Percentiles rank a stretch among this genome's conserved stretches.
Conservation (phyloP, 2,888 invertebrate species). For the Nomada ferruginata region DNA sequence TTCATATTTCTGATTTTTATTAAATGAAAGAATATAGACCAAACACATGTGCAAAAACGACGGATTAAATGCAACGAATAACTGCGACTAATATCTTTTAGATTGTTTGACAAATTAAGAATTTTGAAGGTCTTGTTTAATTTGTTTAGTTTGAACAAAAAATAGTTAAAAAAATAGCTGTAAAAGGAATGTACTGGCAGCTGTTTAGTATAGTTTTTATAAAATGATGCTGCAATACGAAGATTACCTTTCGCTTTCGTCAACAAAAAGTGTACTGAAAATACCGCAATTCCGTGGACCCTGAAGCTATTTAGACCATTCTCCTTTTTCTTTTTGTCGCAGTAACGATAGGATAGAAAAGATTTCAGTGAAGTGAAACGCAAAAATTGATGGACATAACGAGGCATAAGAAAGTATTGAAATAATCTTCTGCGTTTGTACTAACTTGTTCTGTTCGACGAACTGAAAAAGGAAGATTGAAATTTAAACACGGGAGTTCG, state of each 20-base stretch:
- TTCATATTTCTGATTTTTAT: neutral
- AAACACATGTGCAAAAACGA: neutral
- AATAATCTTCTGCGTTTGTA: too few species aligned
- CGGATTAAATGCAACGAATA: neutral
- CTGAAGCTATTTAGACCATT: neutral
- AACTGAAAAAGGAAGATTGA: neutral
- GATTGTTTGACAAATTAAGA: neutral
- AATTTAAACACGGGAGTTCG: neutral
- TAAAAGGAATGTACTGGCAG: neutral
- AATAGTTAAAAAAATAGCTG: too few species aligned
- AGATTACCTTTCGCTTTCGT: conserved; percentile 19
- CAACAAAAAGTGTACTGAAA: neutral
- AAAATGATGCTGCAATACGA: conserved; percentile 3
- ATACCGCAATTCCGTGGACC: neutral
- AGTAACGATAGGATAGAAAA: neutral
- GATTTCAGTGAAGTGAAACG: too few species aligned
- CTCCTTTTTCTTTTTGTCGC: neutral
- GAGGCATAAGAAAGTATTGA: neutral
- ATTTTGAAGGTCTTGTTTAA: neutral
- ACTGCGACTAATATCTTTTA: neutral
- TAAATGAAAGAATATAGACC: too few species aligned
- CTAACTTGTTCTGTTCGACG: too few species aligned
- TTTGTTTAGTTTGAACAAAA: neutral
- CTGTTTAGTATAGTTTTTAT: conserved; percentile 11
- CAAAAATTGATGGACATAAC: neutral